Evolutionary conservation across 2,797 vertebrate genomes (phyloP), one percentile per base, ranked within the genome.

Genomic region (Lepidocolaptes lacrymiger): DNA sequence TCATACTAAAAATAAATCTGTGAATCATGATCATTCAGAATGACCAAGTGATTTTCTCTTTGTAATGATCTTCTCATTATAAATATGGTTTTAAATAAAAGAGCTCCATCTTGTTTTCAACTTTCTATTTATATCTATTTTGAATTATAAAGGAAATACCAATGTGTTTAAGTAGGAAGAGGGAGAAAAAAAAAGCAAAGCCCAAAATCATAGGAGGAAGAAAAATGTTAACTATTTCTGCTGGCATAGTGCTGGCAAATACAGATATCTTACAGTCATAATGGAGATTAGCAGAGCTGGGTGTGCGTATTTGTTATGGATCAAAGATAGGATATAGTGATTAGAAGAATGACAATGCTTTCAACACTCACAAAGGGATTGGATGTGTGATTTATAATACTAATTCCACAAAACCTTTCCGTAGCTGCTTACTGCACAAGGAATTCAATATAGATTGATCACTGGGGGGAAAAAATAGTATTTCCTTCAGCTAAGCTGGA

Each of bases 291-390:
- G 74, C 52, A 66, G 86, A 85, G 26, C 23, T 43, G 84, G 86
- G 75, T 88, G 85, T 89, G 85, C 75, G 74, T 95, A 95, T 97
- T 96, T 96, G 92, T 95, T 94, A 94, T 51, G 73, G 64, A 69
- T 91, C 55, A 74, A 64, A 68, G 80, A 80, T 55, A 82, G 62
- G 94, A 92, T 95, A 63, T 61, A 96, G 73, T 51, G 61, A 68
- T 97, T 97, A 96, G 78, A 89, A 94, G 73, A 95, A 87, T 89
- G 91, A 72, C 83, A 68, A 79, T 68, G 56, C 80, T 95, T 96
- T 91, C 74, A 20, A 43, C 19, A 41, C 46, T 74, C 34, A 82
- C 74, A 85, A 52, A 32, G 41, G 76, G 74, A 95, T 43, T 93
- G 89, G 75, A 86, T 72, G 44, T 66, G 32, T 10, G 24, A 89